phyloP scores from a whole-genome alignment of 1,140 invertebrate species.

The Hypothenemus hampei region DNA sequence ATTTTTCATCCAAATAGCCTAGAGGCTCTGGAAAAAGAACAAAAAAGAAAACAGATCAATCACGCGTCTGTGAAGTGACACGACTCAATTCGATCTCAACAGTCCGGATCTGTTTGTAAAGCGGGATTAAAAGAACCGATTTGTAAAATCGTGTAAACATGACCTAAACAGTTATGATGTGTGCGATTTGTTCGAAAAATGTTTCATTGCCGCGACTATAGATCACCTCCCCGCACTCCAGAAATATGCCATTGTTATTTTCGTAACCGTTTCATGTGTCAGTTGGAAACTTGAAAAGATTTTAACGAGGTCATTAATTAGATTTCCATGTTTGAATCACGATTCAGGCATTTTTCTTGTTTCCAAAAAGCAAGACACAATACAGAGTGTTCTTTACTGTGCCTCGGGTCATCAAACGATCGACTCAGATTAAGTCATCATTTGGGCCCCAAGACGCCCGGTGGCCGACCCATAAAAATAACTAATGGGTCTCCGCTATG shows the following conservation, averaged over 20 bases:
- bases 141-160: slow-evolving; percentile 16
- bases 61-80: slow-evolving; percentile 6
- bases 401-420: slow-evolving; percentile 17
- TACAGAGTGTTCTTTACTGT: slow-evolving; percentile 6
- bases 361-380: slow-evolving; percentile 6
- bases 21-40: background rate
- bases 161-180: slow-evolving; percentile 16
- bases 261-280: slow-evolving; percentile 9
- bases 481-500: slow-evolving; percentile 24
- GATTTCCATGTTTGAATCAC: background rate
- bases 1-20: slow-evolving; percentile 8
- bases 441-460: slow-evolving; percentile 18
- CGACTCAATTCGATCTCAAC: slow-evolving; percentile 17
- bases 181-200: slow-evolving; percentile 16
- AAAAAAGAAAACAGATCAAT: slow-evolving; percentile 16
- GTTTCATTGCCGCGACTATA: too few relatives aligned
- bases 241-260: slow-evolving; percentile 22
- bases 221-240: too few relatives aligned
- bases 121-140: slow-evolving; percentile 23
- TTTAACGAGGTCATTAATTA: slow-evolving; percentile 12
- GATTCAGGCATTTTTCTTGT: background rate
- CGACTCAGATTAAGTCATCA: slow-evolving; percentile 24
- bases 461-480: slow-evolving; percentile 27
- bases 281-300: slow-evolving; percentile 15
- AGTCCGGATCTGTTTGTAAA: slow-evolving; percentile 16